A percentile compares a stretch with the other conserved stretches of the same genome.
Conservation (phyloP, 2,797 vertebrate genomes). For the Spinibarbus caldwelli region DNA sequence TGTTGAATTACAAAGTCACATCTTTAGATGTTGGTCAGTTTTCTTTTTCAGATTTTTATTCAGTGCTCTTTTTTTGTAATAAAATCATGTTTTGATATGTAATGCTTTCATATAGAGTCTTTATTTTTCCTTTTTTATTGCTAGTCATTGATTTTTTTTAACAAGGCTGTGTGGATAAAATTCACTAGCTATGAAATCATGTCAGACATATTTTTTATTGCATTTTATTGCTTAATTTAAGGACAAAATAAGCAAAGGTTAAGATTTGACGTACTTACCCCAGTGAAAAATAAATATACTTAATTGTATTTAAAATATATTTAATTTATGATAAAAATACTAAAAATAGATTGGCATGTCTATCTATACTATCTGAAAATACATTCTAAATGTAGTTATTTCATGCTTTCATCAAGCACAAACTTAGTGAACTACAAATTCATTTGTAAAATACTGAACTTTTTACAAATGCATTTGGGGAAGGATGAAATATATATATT, state of each 20-base stretch:
- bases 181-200: background rate
- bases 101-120: background rate
- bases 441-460: too few species aligned
- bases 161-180: background rate
- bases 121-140: background rate
- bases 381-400: too few species aligned
- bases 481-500: too few species aligned
- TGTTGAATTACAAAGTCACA: background rate
- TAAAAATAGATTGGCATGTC: too few species aligned
- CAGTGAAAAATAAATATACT: too few species aligned
- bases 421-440: too few species aligned
- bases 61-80: background rate
- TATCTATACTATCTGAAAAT: too few species aligned
- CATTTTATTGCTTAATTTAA: constrained; percentile 29
- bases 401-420: too few species aligned
- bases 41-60: background rate
- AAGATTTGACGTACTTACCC: constrained; percentile 36
- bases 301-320: too few species aligned
- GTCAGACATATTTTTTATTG: background rate
- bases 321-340: too few species aligned
- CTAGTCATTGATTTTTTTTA: background rate
- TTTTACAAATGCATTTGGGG: too few species aligned
- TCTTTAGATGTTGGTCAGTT: background rate
- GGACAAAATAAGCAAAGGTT: constrained; percentile 28
- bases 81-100: background rate